Percentiles rank a stretch among this genome's conserved stretches.
Conservation (phyloP, 2,113 vertebrate species). For the Onychostruthus taczanowskii region DNA sequence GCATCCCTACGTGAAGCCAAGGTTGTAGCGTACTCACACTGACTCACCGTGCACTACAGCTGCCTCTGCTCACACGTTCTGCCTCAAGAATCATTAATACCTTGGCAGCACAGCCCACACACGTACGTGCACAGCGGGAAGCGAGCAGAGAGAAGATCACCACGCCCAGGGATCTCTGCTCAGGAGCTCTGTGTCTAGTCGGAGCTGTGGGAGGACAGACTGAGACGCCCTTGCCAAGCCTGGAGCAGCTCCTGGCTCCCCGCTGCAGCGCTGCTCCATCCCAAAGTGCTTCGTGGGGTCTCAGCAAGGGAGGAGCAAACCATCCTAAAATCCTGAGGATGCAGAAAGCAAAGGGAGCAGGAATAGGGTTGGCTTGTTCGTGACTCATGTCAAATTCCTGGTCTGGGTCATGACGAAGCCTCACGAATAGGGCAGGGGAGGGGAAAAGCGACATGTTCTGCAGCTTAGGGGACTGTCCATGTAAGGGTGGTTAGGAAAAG, state of each 20-base stretch:
- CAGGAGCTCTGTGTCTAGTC: not conserved
- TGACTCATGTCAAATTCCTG: not conserved
- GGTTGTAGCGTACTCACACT: not conserved
- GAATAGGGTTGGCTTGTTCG: not conserved
- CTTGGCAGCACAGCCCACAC: conserved; percentile 8
- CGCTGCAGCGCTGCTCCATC: not conserved
- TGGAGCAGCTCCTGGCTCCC: not conserved
- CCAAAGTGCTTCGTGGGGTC: not conserved
- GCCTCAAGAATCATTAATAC: conserved; percentile 3
- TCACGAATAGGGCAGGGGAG: not conserved
- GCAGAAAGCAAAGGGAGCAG: not conserved
- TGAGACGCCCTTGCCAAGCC: not conserved
- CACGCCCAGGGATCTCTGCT: not conserved
- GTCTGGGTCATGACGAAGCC: not conserved
- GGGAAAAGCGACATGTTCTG: not conserved
- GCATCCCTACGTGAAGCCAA: not conserved
- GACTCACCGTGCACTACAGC: not conserved
- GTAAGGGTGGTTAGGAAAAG: not conserved
- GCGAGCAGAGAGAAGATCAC: not conserved
- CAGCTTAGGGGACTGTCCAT: not conserved
- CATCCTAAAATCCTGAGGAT: not conserved
- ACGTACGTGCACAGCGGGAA: not conserved
- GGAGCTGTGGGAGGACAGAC: not conserved
- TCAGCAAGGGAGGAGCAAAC: not conserved
- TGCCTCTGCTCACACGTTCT: not conserved